A percentile compares a stretch with the other conserved stretches of the same genome.
These are phyloP conservation scores for Crax fasciolata DNA, from an alignment of 2,797 vertebrate species.

Conservation along the genomic window DNA sequence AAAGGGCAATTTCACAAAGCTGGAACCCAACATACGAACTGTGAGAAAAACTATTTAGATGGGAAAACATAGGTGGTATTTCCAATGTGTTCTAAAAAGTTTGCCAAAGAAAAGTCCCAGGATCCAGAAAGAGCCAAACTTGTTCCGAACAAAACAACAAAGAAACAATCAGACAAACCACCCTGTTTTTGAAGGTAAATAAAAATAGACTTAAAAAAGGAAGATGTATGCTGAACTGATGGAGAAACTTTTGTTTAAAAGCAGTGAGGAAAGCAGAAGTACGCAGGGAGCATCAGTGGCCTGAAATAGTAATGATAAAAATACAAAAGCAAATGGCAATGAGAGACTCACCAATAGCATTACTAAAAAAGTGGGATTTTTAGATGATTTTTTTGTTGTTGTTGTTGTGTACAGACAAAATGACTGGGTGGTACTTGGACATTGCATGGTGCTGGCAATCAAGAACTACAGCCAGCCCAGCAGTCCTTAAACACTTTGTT, in stretches of 20 bases:
- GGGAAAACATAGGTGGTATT: not conserved
- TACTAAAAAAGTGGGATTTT: not conserved
- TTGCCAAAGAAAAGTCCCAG: not conserved
- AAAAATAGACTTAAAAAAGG: not conserved
- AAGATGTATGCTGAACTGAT: not conserved
- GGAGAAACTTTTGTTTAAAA: not conserved
- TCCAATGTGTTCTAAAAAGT: not conserved
- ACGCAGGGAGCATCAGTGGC: not conserved
- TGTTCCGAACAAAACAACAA: no score
- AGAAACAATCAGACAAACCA: not conserved
- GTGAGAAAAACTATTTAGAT: not conserved
- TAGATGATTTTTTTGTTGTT: not conserved
- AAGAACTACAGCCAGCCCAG: not conserved
- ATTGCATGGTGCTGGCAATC: not conserved
- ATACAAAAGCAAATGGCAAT: not conserved
- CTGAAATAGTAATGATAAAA: not conserved
- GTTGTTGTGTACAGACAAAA: not conserved
- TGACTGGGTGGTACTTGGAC: not conserved
- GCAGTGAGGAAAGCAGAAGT: not conserved
- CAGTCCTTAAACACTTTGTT: not conserved
- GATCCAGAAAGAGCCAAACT: not conserved
- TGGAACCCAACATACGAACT: not conserved
- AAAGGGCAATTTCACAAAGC: not conserved
- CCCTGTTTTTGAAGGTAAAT: not conserved
- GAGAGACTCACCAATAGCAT: not conserved